These are phyloP conservation scores for Sebastolobus altivelis DNA, from an alignment of 2,797 vertebrate species.

Conservation along the genomic window DNA sequence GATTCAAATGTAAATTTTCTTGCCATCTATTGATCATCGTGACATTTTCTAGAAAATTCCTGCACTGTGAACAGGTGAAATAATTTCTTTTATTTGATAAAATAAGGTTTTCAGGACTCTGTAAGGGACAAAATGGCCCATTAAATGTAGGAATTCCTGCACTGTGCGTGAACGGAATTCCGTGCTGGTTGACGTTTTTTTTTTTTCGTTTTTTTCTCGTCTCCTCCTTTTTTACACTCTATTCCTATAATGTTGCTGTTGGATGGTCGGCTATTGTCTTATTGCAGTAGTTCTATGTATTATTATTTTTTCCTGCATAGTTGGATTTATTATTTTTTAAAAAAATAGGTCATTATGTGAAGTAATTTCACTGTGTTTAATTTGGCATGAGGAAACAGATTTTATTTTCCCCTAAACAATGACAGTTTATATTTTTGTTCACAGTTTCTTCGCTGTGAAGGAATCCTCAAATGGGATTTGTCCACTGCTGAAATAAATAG, in stretches of 20 bases:
- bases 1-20: background rate
- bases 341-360: background rate
- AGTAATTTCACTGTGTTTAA: background rate
- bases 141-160: background rate
- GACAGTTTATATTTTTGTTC: background rate
- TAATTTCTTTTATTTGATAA: background rate
- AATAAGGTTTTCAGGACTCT: background rate
- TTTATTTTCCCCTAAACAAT: background rate
- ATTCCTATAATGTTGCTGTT: background rate
- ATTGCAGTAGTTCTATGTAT: background rate
- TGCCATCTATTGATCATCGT: background rate
- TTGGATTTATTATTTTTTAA: background rate
- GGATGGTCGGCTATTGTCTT: background rate
- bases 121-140: background rate
- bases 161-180: no score
- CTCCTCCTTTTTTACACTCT: background rate
- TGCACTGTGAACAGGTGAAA: background rate
- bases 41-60: background rate
- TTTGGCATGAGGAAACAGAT: background rate
- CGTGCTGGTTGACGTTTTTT: background rate
- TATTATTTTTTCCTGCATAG: background rate
- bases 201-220: background rate
- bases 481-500: background rate
- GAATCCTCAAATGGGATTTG: constrained; percentile 12
- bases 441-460: constrained; percentile 8